Evolutionary conservation across 2,797 vertebrate species (phyloP), one percentile per base, ranked within the genome.

Genomic region (Columba guinea): DNA sequence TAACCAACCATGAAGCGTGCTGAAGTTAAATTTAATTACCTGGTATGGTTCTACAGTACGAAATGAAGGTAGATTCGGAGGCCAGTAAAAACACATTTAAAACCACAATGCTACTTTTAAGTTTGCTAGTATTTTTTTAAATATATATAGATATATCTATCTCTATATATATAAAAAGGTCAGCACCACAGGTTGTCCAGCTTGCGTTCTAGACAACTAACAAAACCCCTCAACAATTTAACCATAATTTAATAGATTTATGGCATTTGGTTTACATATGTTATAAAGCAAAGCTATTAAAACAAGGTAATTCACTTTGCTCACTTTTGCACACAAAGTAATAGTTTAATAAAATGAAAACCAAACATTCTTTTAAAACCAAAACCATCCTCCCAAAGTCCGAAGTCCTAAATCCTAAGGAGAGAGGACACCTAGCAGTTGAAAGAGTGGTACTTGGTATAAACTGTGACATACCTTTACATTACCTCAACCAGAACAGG

Each of bases 1-100:
- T 83, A 88, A 93, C 48, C 89, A 93, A 76, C 80, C 87, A 56
- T 39, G 58, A 93, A 94, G 94, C 97, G 96, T n/a, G 81, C 97
- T 93, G 93, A 94, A 92, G 91, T 95, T 91, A 52, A 90, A 91
- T 96, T 94, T 93, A 96, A 96, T 98, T 97, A 98, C 98, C 98
- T 97, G 98, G 97, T 97, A 92, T 92, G 95, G 87, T 95, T 97
- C 97, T 98, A 98, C 98, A 98, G 98, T 98, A 98, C 98, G 24
- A 98, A 97, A 98, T 98, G 97, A 98, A 98, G 97, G 98, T 98
- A 98, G 98, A 98, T 98, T 98, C 95, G 93, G 97, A 98, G 95
- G 96, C 97, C 95, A 96, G 97, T 97, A 97, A 97, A 97, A 98
- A 96, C 92, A 98, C 96, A 96, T 92, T 97, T 97, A 96, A 97